Evolutionary conservation across 2,888 invertebrate genomes (phyloP), one percentile per base, ranked within the genome.

Genomic region (Agrochola circellaris): DNA sequence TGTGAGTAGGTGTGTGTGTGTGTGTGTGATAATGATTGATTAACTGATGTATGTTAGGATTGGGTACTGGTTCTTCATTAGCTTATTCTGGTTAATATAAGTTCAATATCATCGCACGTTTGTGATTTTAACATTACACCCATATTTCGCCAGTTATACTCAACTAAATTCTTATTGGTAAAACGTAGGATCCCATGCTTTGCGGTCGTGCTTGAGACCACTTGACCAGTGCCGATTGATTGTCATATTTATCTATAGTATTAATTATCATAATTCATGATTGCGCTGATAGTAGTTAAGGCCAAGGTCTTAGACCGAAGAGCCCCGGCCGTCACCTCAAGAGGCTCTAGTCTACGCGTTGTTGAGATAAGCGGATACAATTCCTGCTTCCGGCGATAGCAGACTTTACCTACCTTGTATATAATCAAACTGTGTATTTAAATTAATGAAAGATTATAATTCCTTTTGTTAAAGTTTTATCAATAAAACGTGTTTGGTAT

Each of bases 401-500:
- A 45, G 13, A 45, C 65, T 4, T 45, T 26, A 26, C 20, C 26
- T 45, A 11, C 20, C 26, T 64, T 42, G 17, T 60, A 30, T 26
- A 34, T 61, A 0, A 61, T 61, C 30, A 61, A 58, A 20, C 61
- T 11, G 30, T 30, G 30, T 61, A 34, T 61, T 11, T 20, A 20
- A 60, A 60, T 30, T 17, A 20, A 34, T 34, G 5, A 20, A 20
- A 70, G 42, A 73, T 71, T n/a, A n/a, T n/a, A 26, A 23, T 42
- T 48, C 17, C 45, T 42, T 70, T 56, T 34, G 56, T 20, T 45
- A 51, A 20, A 34, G 38, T 9, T 38, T 8, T 26, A 15, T 54
- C 5, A 64, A 30, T 64, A 75, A 42, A 70, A 9, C 42, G n/a
- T 73, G 23, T 79, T 64, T 79, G 48, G 58, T 65, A 34, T 60